Evolutionary conservation across 2,113 vertebrate genomes (phyloP).

Genomic region (Gymnorhina tibicen): DNA sequence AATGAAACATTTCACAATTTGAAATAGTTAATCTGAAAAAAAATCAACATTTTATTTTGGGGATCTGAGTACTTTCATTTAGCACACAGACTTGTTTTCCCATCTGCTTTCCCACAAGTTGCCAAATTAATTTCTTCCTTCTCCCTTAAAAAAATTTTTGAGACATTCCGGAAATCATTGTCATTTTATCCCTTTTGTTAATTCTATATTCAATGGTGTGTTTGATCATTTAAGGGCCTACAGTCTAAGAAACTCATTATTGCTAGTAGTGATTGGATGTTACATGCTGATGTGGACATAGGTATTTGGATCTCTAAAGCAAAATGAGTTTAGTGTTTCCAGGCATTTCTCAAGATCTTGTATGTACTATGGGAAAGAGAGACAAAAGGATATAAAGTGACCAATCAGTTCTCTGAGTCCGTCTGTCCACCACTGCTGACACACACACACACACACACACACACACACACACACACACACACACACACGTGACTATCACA

Average conservation of each 20-base stretch:
- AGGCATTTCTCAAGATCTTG: neutral
- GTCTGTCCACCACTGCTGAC: neutral
- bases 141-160: neutral
- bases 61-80: neutral
- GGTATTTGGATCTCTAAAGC: neutral
- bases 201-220: neutral
- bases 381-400: neutral
- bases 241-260: neutral
- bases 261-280: neutral
- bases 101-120: neutral
- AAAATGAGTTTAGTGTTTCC: neutral
- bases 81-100: neutral
- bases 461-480: fast-evolving
- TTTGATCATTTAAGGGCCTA: neutral
- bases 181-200: neutral
- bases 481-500: neutral
- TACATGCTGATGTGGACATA: neutral
- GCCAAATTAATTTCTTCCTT: neutral
- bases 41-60: neutral
- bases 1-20: neutral
- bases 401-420: neutral
- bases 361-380: neutral
- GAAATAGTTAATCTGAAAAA: neutral
- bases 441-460: fast-evolving
- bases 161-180: neutral